These are phyloP conservation scores for Melinopterus prodromus DNA, from an alignment of 2,888 invertebrate genomes.

Conservation along the genomic window DNA sequence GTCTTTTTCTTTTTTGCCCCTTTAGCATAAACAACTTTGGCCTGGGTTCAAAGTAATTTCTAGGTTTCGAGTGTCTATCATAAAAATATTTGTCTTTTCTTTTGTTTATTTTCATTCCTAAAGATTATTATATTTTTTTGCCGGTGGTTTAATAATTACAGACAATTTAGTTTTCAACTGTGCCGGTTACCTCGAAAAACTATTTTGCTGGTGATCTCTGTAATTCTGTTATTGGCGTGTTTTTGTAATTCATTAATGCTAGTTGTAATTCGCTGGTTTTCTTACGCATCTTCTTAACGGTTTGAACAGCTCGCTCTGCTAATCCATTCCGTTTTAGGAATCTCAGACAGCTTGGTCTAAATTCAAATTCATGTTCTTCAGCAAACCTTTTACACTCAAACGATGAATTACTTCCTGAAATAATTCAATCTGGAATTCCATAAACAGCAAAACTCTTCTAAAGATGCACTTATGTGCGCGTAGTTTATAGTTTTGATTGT, in stretches of 20 bases:
- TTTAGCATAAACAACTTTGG: neutral
- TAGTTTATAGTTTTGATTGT: too few relatives aligned
- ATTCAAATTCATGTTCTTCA: too few relatives aligned
- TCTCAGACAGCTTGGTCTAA: neutral
- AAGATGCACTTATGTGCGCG: too few relatives aligned
- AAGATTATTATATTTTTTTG: neutral
- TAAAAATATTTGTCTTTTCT: constrained; percentile 11
- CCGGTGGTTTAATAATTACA: neutral
- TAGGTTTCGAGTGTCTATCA: neutral
- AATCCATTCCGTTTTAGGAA: constrained; percentile 9
- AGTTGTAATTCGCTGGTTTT: constrained; percentile 24
- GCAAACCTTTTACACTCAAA: too few relatives aligned
- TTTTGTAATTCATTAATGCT: constrained; percentile 25
- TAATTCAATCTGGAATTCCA: too few relatives aligned
- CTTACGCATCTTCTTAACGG: constrained; percentile 13
- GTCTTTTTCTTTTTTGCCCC: neutral
- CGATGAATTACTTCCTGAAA: too few relatives aligned
- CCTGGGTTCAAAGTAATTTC: constrained; percentile 6
- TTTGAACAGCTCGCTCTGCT: constrained; percentile 20
- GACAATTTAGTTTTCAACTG: constrained; percentile 13
- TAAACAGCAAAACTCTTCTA: too few relatives aligned
- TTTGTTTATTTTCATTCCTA: neutral
- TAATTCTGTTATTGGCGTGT: constrained; percentile 11
- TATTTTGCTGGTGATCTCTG: constrained; percentile 10
- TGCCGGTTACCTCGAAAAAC: neutral